Percentiles rank a stretch among this genome's conserved stretches.
Conservation (phyloP, 2,797 vertebrate species). For the Streptopelia turtur region DNA sequence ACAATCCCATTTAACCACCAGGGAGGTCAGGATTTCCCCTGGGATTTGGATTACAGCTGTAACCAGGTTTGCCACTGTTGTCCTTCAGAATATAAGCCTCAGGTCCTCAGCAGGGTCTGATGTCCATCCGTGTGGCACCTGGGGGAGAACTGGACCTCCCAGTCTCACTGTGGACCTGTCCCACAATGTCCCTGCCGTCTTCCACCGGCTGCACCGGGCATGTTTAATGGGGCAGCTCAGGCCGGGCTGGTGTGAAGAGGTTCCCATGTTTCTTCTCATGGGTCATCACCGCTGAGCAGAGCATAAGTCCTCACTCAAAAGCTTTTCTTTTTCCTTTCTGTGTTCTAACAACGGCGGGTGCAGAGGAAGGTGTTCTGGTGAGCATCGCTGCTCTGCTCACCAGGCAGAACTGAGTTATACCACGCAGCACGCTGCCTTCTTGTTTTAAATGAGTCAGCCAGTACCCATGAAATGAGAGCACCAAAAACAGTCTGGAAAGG, state of each 20-base stretch:
- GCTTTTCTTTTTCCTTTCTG: background rate
- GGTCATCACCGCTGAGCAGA: background rate
- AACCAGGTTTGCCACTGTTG: background rate
- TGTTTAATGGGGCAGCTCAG: background rate
- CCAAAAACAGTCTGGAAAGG: background rate
- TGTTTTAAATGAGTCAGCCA: background rate
- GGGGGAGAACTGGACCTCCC: background rate
- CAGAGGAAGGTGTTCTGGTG: rapidly evolving
- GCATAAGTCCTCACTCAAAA: background rate
- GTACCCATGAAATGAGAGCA: background rate
- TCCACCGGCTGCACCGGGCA: rapidly evolving
- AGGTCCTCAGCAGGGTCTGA: background rate
- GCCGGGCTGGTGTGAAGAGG: background rate
- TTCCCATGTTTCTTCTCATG: background rate
- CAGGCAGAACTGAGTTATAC: background rate
- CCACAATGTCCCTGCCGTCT: background rate
- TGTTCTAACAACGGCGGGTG: rapidly evolving
- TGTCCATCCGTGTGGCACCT: rapidly evolving
- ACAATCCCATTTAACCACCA: background rate
- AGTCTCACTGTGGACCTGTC: rapidly evolving
- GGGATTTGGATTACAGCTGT: background rate
- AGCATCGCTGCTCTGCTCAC: background rate
- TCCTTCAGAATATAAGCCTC: background rate
- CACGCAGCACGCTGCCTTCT: rapidly evolving
- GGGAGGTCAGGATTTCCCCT: background rate